Conservation (phyloP, 2,888 invertebrate genomes). For the Drosophila maculinotata region DNA sequence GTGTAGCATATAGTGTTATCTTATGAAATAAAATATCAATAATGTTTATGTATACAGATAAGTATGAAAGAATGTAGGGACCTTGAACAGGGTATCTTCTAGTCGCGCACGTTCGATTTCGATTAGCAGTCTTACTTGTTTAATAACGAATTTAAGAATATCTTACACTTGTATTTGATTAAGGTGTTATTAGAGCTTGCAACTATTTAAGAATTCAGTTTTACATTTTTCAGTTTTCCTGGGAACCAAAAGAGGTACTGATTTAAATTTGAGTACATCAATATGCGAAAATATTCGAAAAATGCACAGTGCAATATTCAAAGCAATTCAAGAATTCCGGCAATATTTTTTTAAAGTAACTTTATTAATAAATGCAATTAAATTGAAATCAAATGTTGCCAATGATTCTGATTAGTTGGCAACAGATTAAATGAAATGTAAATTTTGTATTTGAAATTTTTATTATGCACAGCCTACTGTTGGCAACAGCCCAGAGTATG, state of each 20-base stretch:
- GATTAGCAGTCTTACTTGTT: too few species aligned
- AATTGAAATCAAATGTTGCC: slow-evolving; percentile 1
- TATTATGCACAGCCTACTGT: slow-evolving; percentile 3
- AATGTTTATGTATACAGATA: too few species aligned
- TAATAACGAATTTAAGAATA: neutral
- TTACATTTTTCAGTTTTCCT: neutral
- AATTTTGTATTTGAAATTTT: too few species aligned
- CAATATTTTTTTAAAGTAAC: neutral
- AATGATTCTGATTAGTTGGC: neutral
- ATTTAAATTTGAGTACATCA: neutral
- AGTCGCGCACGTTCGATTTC: too few species aligned
- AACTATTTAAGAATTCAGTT: neutral
- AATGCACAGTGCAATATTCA: slow-evolving; percentile 1
- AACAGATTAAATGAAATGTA: neutral
- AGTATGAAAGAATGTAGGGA: too few species aligned
- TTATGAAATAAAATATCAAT: too few species aligned
- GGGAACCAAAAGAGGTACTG: neutral
- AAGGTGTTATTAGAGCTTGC: slow-evolving; percentile 8
- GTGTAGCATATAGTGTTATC: too few species aligned
- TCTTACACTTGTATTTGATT: neutral
- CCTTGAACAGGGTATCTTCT: too few species aligned
- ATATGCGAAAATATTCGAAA: neutral
- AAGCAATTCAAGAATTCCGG: neutral
- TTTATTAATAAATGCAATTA: slow-evolving; percentile 4
- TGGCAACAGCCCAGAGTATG: slow-evolving; percentile 6